Conservation (phyloP, 2,113 vertebrate species). For the Plecotus auritus region DNA sequence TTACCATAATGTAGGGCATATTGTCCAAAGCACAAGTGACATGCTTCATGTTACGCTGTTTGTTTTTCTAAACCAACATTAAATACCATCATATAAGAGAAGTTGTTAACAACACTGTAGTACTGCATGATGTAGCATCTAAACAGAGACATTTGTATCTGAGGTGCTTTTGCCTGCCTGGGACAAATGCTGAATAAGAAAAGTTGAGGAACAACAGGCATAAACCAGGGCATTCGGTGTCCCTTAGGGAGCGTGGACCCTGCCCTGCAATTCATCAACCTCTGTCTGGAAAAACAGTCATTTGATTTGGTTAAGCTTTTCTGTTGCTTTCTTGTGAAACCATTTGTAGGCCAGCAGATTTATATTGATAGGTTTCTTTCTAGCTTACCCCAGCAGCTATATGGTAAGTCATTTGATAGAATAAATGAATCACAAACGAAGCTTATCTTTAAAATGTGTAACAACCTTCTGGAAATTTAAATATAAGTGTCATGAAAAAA, state of each 20-base stretch:
- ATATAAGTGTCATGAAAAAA: conserved; percentile 20
- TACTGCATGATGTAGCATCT: not conserved
- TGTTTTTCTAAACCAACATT: not conserved
- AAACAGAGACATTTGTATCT: not conserved
- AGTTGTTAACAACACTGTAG: not conserved
- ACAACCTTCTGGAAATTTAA: conserved; percentile 6
- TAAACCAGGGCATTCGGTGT: not conserved
- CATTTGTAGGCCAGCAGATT: not conserved
- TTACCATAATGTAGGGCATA: not conserved
- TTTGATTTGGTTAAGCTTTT: not conserved
- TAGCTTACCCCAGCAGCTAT: not conserved
- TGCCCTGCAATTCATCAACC: not conserved
- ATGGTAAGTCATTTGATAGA: not conserved
- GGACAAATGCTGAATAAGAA: not conserved
- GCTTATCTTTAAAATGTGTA: conserved; percentile 29
- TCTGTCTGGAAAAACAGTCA: not conserved
- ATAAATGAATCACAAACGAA: conserved; percentile 1
- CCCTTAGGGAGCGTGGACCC: not conserved
- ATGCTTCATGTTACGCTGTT: not conserved
- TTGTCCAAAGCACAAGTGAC: not conserved
- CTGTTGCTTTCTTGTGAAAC: not conserved
- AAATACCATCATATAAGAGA: not conserved
- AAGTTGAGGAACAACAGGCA: not conserved
- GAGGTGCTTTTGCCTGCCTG: not conserved
- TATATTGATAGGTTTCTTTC: not conserved